Percentiles rank a stretch among this genome's conserved stretches.
Evolutionary conservation across 2,888 invertebrate species (phyloP).

Genomic region (Portevinia maculata): DNA sequence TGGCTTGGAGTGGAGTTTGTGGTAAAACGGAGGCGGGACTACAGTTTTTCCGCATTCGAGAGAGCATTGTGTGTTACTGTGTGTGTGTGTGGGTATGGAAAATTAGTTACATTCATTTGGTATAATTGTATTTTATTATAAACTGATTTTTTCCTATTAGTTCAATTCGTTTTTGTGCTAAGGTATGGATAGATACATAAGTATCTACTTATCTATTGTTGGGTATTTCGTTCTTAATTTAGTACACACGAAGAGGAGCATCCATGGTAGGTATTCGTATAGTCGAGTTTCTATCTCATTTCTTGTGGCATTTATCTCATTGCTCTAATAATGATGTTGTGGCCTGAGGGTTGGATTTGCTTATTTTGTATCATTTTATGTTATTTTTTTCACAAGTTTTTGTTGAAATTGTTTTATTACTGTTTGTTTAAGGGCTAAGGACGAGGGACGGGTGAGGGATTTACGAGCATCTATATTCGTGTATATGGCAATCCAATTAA

Average conservation of each 20-base stretch:
- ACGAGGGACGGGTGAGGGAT: constrained; percentile 33
- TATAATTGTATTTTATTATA: constrained; percentile 77
- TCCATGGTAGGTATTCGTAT: background rate
- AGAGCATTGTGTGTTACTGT: background rate
- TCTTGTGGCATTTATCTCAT: constrained; percentile 72
- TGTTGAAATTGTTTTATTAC: constrained; percentile 67
- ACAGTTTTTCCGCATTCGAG: constrained; percentile 3
- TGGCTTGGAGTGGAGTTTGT: constrained; percentile 18
- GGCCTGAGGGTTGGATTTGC: constrained; percentile 66
- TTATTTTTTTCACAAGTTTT: constrained; percentile 10
- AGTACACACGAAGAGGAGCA: constrained; percentile 22
- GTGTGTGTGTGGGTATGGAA: constrained; percentile 47
- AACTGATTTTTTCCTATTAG: constrained; percentile 73
- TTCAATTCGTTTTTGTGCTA: constrained; percentile 53
- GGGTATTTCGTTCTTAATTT: constrained; percentile 67
- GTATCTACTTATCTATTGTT: constrained; percentile 74
- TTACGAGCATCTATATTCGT: constrained; percentile 37
- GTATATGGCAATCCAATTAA: constrained; percentile 61
- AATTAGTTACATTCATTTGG: constrained; percentile 75
- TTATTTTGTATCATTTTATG: constrained; percentile 14
- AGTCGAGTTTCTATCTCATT: constrained; percentile 71
- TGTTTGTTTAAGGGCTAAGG: constrained; percentile 54
- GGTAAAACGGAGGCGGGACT: constrained; percentile 60
- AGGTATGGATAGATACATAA: constrained; percentile 68
- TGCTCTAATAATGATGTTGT: constrained; percentile 73